Percentiles rank a stretch among this genome's conserved stretches.
phyloP scores from a whole-genome alignment of 2,797 vertebrate species.

The Miopithecus talapoin region DNA sequence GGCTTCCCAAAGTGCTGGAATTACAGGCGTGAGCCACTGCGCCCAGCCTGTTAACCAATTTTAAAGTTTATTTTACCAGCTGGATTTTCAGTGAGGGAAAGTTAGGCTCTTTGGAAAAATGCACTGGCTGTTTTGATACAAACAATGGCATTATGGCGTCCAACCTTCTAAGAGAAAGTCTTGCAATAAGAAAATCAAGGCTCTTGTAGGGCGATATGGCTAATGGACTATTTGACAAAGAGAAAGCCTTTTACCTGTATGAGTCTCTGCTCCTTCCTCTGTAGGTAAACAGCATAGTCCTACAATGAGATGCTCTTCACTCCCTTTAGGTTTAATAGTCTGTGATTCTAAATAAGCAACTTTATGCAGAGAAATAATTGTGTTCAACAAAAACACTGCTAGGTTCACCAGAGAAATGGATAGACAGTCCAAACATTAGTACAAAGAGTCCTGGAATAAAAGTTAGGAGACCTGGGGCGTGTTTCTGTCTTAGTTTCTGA shows the following conservation, averaged over 20 bases:
- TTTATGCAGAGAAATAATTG: not conserved
- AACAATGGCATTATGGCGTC: not conserved
- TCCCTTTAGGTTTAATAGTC: not conserved
- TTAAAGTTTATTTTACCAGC: not conserved
- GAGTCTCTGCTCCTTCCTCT: not conserved
- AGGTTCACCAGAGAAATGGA: not conserved
- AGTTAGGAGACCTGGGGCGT: not conserved
- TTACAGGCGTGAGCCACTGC: no score
- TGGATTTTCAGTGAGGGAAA: not conserved
- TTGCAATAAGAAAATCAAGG: not conserved
- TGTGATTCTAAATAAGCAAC: not conserved
- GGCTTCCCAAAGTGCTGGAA: no score
- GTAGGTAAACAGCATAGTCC: not conserved
- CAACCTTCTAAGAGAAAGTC: not conserved
- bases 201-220: not conserved
- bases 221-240: not conserved
- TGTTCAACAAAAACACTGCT: not conserved
- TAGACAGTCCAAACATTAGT: not conserved
- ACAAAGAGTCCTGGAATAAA: not conserved
- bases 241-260: not conserved
- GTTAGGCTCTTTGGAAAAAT: not conserved
- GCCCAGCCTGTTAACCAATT: not conserved
- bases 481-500: not conserved
- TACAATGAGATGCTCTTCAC: not conserved
- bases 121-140: not conserved